These are phyloP conservation scores for Globodera rostochiensis DNA, from an alignment of 1,140 invertebrate genomes.

Conservation along the genomic window DNA sequence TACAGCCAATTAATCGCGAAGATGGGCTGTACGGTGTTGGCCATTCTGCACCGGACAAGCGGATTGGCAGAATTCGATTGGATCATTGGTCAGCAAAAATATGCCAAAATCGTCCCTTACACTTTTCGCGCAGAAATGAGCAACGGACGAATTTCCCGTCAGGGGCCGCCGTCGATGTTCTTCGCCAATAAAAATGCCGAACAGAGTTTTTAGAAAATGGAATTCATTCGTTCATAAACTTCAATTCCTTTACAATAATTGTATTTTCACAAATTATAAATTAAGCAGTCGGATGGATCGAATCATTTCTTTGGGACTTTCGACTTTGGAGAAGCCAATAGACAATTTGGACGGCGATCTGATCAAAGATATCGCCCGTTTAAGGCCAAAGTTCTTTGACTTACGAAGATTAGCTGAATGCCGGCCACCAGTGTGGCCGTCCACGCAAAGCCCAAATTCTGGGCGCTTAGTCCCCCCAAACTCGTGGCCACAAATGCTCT, in stretches of 20 bases:
- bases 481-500: conserved; percentile 43
- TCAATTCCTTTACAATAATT: not conserved
- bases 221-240: not conserved
- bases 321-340: conserved; percentile 8
- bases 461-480: conserved; percentile 47
- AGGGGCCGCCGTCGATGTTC: conserved; percentile 37
- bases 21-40: conserved; percentile 78
- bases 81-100: conserved; percentile 19
- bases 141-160: conserved; percentile 37
- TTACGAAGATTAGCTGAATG: conserved; percentile 8
- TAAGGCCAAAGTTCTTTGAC: not conserved
- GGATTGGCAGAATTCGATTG: conserved; percentile 22
- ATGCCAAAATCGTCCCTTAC: conserved; percentile 3
- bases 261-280: not conserved
- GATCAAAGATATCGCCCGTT: not conserved
- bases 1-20: conserved; percentile 8
- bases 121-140: conserved; percentile 71
- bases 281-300: not conserved
- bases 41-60: conserved; percentile 24
- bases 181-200: not conserved
- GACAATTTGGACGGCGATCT: conserved; percentile 16
- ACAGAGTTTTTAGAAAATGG: not conserved
- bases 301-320: not conserved
- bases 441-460: conserved; percentile 50
- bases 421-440: conserved; percentile 46